Conservation (phyloP, 2,888 invertebrate species). For the Leptopilina syphax region DNA sequence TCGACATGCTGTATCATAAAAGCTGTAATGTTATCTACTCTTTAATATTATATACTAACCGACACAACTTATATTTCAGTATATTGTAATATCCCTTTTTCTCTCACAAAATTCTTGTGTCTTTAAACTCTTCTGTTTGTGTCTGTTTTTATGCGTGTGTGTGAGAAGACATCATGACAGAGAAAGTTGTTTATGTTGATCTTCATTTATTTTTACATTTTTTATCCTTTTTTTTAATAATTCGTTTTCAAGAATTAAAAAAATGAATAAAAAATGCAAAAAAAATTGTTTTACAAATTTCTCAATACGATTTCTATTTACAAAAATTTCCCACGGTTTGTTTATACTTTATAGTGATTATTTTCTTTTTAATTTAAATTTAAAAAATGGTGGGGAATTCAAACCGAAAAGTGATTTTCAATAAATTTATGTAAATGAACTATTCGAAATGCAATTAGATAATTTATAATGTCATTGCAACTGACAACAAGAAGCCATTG, state of each 20-base stretch:
- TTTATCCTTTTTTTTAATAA: not conserved
- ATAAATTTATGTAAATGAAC: too few relatives aligned
- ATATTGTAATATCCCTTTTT: not conserved
- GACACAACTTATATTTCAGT: constrained; percentile 16
- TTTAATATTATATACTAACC: constrained; percentile 11
- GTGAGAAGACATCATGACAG: not conserved
- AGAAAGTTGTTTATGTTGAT: constrained; percentile 19
- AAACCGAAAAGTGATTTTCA: too few relatives aligned
- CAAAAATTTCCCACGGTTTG: too few relatives aligned
- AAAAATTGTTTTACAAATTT: too few relatives aligned
- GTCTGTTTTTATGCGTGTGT: not conserved
- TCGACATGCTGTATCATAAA: constrained; percentile 16
- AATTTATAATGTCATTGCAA: not conserved
- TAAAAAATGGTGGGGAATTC: too few relatives aligned
- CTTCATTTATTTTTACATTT: not conserved
- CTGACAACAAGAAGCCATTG: too few relatives aligned
- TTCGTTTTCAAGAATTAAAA: too few relatives aligned
- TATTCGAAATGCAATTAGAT: too few relatives aligned
- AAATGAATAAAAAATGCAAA: too few relatives aligned
- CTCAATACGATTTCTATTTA: too few relatives aligned
- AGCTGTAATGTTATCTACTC: not conserved
- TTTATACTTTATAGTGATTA: too few relatives aligned
- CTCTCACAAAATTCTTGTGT: not conserved
- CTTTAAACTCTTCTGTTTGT: not conserved
- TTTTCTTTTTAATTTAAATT: too few relatives aligned